Evolutionary conservation across 1,140 invertebrate species (phyloP).

Genomic region (Drosophila lacteicornis): DNA sequence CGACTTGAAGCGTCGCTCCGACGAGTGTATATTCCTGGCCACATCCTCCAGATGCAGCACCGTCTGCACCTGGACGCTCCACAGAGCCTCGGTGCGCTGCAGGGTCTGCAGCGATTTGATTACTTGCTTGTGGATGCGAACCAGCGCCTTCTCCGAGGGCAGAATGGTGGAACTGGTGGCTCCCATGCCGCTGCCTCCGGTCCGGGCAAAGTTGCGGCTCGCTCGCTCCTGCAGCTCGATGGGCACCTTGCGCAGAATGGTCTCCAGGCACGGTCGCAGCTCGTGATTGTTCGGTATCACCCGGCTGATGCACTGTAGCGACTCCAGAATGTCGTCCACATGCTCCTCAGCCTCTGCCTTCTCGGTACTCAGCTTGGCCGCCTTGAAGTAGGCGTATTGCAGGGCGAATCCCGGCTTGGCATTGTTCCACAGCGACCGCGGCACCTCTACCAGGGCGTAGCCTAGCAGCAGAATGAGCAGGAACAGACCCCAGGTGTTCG

Average conservation of each 20-base stretch:
- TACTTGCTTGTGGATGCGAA: constrained; percentile 92
- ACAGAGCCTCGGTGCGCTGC: constrained; percentile 96
- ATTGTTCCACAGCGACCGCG: constrained; percentile 94
- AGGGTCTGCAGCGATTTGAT: constrained; percentile 95
- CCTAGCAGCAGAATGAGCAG: constrained; percentile 97
- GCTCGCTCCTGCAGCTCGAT: constrained; percentile 87
- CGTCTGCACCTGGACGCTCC: constrained; percentile 93
- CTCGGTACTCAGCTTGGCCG: constrained; percentile 98
- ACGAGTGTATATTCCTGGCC: constrained; percentile 91
- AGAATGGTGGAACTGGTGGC: constrained; percentile 89
- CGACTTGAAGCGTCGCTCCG: constrained; percentile 91
- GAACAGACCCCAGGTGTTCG: constrained; percentile 99
- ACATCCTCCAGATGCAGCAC: constrained; percentile 95
- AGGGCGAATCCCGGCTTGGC: constrained; percentile 92
- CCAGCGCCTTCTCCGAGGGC: constrained; percentile 92
- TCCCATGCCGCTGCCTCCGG: constrained; percentile 87
- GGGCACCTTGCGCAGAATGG: constrained; percentile 95
- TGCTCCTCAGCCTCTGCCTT: constrained; percentile 98
- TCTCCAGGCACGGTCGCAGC: constrained; percentile 91
- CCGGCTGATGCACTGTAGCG: constrained; percentile 89
- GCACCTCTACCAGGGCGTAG: constrained; percentile 98
- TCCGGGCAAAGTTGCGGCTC: constrained; percentile 87
- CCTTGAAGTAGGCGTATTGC: constrained; percentile 97
- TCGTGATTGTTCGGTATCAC: constrained; percentile 89
- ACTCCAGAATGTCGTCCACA: constrained; percentile 97